A percentile compares a stretch with the other conserved stretches of the same genome.
phyloP scores from a whole-genome alignment of 2,888 invertebrate species.

The Athrips mouffetella region DNA sequence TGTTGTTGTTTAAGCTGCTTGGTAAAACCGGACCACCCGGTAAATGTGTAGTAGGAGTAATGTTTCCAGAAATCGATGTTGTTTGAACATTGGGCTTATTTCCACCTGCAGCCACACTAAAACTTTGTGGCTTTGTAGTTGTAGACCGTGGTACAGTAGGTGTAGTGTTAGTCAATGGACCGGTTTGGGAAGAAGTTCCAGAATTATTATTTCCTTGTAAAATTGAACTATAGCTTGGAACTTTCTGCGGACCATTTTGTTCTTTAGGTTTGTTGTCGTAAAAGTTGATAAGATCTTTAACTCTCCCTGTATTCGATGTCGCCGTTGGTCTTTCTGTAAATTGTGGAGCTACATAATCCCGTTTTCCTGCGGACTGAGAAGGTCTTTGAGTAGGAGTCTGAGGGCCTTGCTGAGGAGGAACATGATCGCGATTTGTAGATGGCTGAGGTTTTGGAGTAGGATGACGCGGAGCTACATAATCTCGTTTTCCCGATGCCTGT shows the following conservation, averaged over 20 bases:
- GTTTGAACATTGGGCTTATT: slow-evolving; percentile 36
- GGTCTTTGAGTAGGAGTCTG: slow-evolving; percentile 22
- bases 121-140: slow-evolving; percentile 53
- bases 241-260: slow-evolving; percentile 36
- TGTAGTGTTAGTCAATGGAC: slow-evolving; percentile 1
- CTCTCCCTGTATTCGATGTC: slow-evolving; percentile 45
- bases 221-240: slow-evolving; percentile 63
- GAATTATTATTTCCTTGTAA: slow-evolving; percentile 39
- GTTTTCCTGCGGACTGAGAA: slow-evolving; percentile 37
- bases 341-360: slow-evolving; percentile 57
- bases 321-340: slow-evolving; percentile 34
- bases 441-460: slow-evolving; percentile 23
- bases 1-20: slow-evolving; percentile 52
- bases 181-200: slow-evolving; percentile 1
- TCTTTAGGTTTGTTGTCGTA: slow-evolving; percentile 48
- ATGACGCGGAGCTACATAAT: slow-evolving; percentile 25
- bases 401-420: too few relatives aligned
- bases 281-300: slow-evolving; percentile 63
- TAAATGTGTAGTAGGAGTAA: slow-evolving; percentile 25
- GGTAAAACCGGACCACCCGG: slow-evolving; percentile 50
- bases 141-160: slow-evolving; percentile 17
- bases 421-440: slow-evolving; percentile 30
- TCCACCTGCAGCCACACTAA: slow-evolving; percentile 52
- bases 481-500: slow-evolving; percentile 29
- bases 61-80: slow-evolving; percentile 28